Evolutionary conservation across 2,888 invertebrate genomes (phyloP).

Genomic region (Cynaeus angustus): DNA sequence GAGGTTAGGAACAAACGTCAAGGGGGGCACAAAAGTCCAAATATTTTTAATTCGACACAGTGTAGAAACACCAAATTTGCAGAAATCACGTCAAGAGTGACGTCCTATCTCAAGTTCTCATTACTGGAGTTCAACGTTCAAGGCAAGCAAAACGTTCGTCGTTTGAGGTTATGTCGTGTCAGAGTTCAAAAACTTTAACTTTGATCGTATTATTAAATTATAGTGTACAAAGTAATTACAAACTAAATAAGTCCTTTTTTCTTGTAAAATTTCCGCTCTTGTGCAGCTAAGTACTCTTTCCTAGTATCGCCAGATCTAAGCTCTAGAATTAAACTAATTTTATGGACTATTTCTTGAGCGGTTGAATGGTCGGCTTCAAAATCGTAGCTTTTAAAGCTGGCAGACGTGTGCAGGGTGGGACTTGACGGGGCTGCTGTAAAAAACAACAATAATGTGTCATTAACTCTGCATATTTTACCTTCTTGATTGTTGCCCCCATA

Average conservation of each 20-base stretch:
- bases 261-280: conserved; percentile 80
- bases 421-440: conserved; percentile 59
- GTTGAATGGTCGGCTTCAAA: conserved; percentile 87
- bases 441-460: neutral
- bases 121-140: too few relatives aligned
- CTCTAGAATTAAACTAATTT: conserved; percentile 90
- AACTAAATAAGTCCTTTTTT: conserved; percentile 67
- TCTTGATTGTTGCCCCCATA: conserved; percentile 33
- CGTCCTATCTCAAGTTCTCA: too few relatives aligned
- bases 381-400: conserved; percentile 88
- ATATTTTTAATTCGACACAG: neutral
- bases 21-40: neutral
- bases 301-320: conserved; percentile 85
- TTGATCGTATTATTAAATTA: conserved; percentile 3
- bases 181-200: neutral
- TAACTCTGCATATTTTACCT: too few relatives aligned
- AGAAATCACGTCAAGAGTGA: too few relatives aligned
- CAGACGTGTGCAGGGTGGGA: conserved; percentile 52
- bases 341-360: conserved; percentile 89
- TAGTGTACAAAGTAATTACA: too few relatives aligned
- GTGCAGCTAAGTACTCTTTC: conserved; percentile 86
- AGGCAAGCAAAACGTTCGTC: neutral
- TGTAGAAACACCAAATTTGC: too few relatives aligned
- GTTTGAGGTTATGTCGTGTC: conserved; percentile 17
- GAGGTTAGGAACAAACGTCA: conserved; percentile 9